Percentiles rank a stretch among this genome's conserved stretches.
These are phyloP conservation scores for Zaprionus ghesquierei DNA, from an alignment of 1,140 invertebrate species.

Conservation along the genomic window DNA sequence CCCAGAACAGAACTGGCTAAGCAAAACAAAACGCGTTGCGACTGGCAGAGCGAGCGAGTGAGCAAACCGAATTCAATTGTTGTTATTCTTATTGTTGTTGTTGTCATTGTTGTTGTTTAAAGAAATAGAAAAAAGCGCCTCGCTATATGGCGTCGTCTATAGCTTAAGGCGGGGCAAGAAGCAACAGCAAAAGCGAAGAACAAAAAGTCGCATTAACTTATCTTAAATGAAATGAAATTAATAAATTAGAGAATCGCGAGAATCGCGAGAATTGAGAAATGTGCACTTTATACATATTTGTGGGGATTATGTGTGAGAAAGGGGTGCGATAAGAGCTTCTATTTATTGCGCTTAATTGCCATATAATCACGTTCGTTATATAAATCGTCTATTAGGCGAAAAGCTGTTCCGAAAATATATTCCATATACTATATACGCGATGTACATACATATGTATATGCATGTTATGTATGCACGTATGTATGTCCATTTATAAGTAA, in stretches of 20 bases:
- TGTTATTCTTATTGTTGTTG: constrained; percentile 23
- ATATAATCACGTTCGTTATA: constrained; percentile 69
- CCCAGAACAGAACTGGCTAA: constrained; percentile 22
- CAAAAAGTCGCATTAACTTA: constrained; percentile 48
- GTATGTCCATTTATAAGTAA: not conserved
- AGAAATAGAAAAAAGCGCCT: constrained; percentile 30
- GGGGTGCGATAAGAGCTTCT: constrained; percentile 33
- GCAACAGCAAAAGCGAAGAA: constrained; percentile 20
- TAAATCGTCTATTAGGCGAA: constrained; percentile 26
- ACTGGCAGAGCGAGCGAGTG: constrained; percentile 23
- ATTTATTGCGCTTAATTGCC: constrained; percentile 52
- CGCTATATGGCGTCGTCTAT: constrained; percentile 30
- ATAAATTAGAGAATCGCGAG: constrained; percentile 68
- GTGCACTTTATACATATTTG: constrained; percentile 24
- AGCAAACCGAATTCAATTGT: constrained; percentile 47
- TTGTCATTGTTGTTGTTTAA: constrained; percentile 28
- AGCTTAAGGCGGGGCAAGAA: constrained; percentile 55
- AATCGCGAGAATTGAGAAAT: constrained; percentile 47
- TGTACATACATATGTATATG: no score
- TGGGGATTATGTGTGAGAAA: constrained; percentile 18
- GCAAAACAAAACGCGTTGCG: constrained; percentile 5
- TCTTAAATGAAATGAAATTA: constrained; percentile 68
- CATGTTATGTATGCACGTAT: no score
- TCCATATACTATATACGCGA: not conserved
- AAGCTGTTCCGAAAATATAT: constrained; percentile 21